Conservation (phyloP, 2,888 invertebrate species). For the Anthrax anthrax region DNA sequence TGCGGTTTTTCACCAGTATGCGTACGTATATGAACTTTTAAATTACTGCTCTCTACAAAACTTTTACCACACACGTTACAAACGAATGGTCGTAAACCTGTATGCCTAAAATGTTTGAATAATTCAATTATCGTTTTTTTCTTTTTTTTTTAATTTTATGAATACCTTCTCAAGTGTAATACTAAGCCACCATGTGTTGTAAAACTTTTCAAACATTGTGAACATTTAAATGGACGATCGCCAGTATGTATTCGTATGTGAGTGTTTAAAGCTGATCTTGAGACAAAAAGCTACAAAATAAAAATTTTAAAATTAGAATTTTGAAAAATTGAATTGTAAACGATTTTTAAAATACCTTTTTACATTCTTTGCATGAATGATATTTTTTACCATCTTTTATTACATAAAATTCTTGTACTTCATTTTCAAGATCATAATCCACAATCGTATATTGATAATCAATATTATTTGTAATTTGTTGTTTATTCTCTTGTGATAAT, state of each 20-base stretch:
- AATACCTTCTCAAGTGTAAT: conserved; percentile 8
- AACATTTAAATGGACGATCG: conserved; percentile 11
- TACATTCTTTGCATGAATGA: conserved; percentile 5
- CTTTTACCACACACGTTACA: conserved; percentile 23
- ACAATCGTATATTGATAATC: too few species aligned
- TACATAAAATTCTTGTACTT: background rate
- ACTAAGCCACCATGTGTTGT: conserved; percentile 13
- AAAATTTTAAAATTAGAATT: background rate
- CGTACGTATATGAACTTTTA: conserved; percentile 23
- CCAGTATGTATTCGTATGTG: conserved; percentile 11
- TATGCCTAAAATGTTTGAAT: background rate
- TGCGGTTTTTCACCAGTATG: conserved; percentile 29
- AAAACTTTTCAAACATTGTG: conserved; percentile 10
- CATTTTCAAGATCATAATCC: too few species aligned
- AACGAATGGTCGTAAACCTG: background rate
- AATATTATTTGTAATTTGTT: background rate
- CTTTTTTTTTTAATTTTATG: too few species aligned
- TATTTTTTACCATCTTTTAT: background rate
- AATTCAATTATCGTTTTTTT: too few species aligned
- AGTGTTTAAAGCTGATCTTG: conserved; percentile 9
- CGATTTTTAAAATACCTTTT: conserved; percentile 1
- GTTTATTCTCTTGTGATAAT: background rate
- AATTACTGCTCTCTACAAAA: conserved; percentile 26
- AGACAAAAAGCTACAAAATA: conserved; percentile 7
- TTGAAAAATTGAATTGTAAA: background rate